phyloP scores from a whole-genome alignment of 1,140 invertebrate genomes.

The Brachionus sp. region DNA sequence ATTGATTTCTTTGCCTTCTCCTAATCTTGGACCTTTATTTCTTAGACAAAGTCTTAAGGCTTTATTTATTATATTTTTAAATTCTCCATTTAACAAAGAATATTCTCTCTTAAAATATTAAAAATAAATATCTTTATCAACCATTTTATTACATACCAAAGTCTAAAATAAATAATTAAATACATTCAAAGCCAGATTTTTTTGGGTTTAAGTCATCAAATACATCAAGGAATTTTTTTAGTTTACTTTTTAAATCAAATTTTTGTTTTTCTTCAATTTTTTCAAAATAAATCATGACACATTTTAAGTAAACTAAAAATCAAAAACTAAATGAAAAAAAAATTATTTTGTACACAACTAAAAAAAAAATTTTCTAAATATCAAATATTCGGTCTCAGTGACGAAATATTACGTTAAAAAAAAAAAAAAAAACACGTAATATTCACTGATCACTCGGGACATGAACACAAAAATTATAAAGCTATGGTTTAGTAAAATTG shows the following conservation, averaged over 20 bases:
- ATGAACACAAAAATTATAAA: neutral
- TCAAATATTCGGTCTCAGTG: neutral
- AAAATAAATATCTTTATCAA: neutral
- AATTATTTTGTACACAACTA: neutral
- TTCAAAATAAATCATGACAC: neutral
- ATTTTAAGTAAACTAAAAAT: neutral
- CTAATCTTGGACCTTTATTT: too few species aligned
- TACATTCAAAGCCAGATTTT: neutral
- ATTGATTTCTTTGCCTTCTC: too few species aligned
- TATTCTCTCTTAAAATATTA: too few species aligned
- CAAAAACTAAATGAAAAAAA: neutral
- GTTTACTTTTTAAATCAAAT: neutral
- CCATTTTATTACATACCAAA: neutral
- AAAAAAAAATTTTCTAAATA: conserved; percentile 2
- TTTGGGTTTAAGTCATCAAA: neutral
- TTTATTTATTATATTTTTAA: too few species aligned
- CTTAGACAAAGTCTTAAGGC: too few species aligned
- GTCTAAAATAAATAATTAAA: conserved; percentile 2
- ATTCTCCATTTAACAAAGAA: too few species aligned
- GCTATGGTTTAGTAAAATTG: neutral
- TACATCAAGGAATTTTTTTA: neutral
- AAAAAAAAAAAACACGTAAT: conserved; percentile 32
- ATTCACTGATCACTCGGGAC: neutral
- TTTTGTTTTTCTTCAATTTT: too few species aligned
- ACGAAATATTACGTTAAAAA: conserved; percentile 31